Evolutionary conservation across 2,113 vertebrate genomes (phyloP).

Genomic region (Ochotona curzoniae): DNA sequence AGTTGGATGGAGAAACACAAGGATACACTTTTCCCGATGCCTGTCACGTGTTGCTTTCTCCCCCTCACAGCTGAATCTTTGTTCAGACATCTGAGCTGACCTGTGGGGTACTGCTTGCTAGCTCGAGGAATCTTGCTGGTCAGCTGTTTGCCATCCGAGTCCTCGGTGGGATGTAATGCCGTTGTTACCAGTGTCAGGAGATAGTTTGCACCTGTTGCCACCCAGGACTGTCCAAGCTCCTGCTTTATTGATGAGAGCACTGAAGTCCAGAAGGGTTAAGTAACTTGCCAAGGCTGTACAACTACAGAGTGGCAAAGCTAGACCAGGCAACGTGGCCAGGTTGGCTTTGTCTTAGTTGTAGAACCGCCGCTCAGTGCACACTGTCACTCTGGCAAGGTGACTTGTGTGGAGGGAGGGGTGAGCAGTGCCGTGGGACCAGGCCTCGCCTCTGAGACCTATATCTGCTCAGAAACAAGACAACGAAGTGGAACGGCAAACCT

Average conservation of each 20-base stretch:
- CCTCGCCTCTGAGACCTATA: background rate
- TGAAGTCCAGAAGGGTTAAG: background rate
- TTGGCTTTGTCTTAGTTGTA: accelerated
- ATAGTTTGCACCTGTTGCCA: too few relatives aligned
- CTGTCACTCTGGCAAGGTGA: accelerated
- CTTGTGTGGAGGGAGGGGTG: too few relatives aligned
- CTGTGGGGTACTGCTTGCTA: background rate
- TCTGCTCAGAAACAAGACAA: background rate
- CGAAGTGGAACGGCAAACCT: background rate
- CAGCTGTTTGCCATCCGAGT: background rate
- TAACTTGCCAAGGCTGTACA: background rate
- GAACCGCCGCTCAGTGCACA: accelerated
- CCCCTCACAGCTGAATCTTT: accelerated
- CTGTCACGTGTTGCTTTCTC: too few relatives aligned
- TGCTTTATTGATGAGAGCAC: background rate
- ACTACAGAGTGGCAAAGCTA: background rate
- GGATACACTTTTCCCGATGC: background rate
- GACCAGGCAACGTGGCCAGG: background rate
- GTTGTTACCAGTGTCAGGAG: background rate
- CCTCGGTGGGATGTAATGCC: background rate
- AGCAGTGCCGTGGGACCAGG: accelerated
- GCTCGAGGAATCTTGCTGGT: background rate
- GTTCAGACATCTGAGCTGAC: background rate
- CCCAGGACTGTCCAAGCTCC: background rate
- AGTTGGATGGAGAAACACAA: too few relatives aligned